Evolutionary conservation across 2,797 vertebrate genomes (phyloP), one percentile per base, ranked within the genome.

Genomic region (Artibeus lituratus): DNA sequence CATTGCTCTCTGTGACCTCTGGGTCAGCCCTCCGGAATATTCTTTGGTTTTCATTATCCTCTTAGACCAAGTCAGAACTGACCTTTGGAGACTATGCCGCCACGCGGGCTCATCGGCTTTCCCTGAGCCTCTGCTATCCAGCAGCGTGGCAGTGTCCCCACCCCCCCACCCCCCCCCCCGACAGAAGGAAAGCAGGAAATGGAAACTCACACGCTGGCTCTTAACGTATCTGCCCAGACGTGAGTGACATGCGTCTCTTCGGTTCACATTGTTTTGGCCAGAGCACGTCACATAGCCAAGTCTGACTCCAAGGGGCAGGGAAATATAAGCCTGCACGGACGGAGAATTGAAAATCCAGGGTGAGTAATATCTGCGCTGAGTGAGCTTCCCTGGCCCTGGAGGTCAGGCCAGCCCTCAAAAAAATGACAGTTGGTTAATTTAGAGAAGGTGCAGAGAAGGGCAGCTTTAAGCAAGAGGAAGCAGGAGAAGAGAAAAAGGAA

Each of bases 141-240:
- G 4, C 55, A 5, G 0, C 0, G 7, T 11, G 8, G 51, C 3
- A 0, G 35, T 39, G 39, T 42, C 4, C 7, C 39, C 39, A 42
- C 39, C 39, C 39, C 39, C 39, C 39, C 39, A 42, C 39, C 39
- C 39, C 39, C 4, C 4, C 14, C 29, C 55, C 22, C 1, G 5
- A 49, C 57, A 78, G n/a, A 87, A n/a, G 39, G 44, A 62, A 57
- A n/a, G 4, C 4, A 0, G 47, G 29, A 37, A 7, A 10, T 3
- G 7, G 42, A 32, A n/a, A 55, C 11, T 76, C 57, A 32, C 37
- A 11, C 0, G 0, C 18, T 24, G 29, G 49, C 35, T 10, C 44
- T 59, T 51, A 3, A 12, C 12, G 53, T 24, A 51, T 65, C 44
- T 35, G 26, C 32, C 14, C 11, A 15, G 21, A 62, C 67, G 77